Evolutionary conservation across 2,797 vertebrate genomes (phyloP), one percentile per base, ranked within the genome.

Genomic region (Acanthis flammea): DNA sequence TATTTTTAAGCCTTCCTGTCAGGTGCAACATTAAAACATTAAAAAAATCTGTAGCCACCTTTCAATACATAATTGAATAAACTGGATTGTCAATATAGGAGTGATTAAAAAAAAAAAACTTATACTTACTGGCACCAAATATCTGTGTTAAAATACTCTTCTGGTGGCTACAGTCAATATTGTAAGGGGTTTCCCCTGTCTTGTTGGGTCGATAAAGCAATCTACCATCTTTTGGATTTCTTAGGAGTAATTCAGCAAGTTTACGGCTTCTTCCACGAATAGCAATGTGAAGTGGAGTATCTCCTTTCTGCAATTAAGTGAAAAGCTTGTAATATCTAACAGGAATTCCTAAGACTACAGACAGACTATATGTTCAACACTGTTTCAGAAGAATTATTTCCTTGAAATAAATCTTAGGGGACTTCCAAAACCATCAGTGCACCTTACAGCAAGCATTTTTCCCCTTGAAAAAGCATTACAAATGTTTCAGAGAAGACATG

Each of bases 91-190:
- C 48, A 88, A 44, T 11, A 57, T 2, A 54, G 0, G 28, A 77
- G 3, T 33, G 19, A 68, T 45, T 17, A 54, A 68, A 66, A 68
- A 84, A 47, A 67, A 21, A 47, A 39, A 39, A 39, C 11, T 78
- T 65, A 11, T 70, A 98, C 98, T 98, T 95, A 99, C 98, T 97
- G 63, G 98, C 98, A 97, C 99, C 99, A 97, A 99, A 99, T 97
- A 99, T 99, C 94, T 99, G 99, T 0, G 99, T 99, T 95, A 99
- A 98, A 97, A 99, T 99, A 97, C 99, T 99, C 96, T 99, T 99
- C 98, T 99, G 99, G 95, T 99, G 99, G 93, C 98, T 99, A 89
- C 99, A 99, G 97, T 99, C 99, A 17, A 99, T 99, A 97, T 99
- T 99, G 97, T 99, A 99, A 2, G 99, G 99, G 0, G 99, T 99